Evolutionary conservation across 2,888 invertebrate genomes (phyloP).

Genomic region (Cantharis rufa): DNA sequence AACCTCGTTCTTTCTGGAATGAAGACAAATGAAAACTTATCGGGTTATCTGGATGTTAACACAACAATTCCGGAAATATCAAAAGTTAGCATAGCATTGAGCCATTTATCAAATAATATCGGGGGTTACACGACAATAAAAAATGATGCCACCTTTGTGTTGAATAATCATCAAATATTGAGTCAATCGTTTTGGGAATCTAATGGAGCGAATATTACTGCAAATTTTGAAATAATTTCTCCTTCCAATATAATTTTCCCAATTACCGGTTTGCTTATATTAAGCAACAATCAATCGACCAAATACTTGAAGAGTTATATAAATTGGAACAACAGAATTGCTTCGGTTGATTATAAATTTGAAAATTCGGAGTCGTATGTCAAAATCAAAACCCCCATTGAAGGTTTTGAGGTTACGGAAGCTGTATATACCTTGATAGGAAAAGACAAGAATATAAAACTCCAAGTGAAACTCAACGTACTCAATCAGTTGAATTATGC

Average conservation of each 20-base stretch:
- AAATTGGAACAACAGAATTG: conserved; percentile 31
- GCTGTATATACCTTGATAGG: conserved; percentile 33
- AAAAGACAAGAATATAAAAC: conserved; percentile 22
- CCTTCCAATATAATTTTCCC: conserved; percentile 31
- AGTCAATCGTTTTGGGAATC: conserved; percentile 31
- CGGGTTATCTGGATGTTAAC: conserved; percentile 34
- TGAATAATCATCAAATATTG: conserved; percentile 35
- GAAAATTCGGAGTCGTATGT: conserved; percentile 32
- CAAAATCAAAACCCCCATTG: conserved; percentile 35
- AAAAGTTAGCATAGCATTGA: conserved; percentile 30
- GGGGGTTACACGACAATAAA: conserved; percentile 12
- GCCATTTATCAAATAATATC: conserved; percentile 19
- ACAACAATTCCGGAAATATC: conserved; percentile 37
- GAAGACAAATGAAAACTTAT: conserved; percentile 26
- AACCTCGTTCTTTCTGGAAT: conserved; percentile 33
- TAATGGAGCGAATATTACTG: conserved; percentile 21
- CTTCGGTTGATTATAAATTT: conserved; percentile 30
- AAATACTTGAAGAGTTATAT: conserved; percentile 25
- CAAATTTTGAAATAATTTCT: conserved; percentile 33
- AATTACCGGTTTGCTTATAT: conserved; percentile 25
- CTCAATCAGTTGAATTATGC: conserved; percentile 35
- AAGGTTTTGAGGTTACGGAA: conserved; percentile 34
- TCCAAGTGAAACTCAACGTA: conserved; percentile 32
- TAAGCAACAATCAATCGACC: conserved; percentile 28
- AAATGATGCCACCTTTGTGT: conserved; percentile 30